Conservation (phyloP, 2,113 vertebrate genomes). For the Castor canadensis region DNA sequence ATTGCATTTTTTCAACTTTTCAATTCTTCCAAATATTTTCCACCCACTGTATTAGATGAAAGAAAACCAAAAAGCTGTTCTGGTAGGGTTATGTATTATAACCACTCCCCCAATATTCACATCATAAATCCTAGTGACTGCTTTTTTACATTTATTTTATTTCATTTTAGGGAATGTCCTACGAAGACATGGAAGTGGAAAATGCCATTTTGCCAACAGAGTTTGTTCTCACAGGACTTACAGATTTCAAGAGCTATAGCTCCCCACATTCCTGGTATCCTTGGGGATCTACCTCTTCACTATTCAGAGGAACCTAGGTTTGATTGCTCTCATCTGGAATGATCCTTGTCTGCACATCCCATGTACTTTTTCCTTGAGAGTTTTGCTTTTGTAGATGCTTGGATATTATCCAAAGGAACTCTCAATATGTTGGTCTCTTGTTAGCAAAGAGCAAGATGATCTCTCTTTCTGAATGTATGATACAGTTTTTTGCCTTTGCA, state of each 20-base stretch:
- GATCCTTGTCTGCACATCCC: conserved; percentile 53
- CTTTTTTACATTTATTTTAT: not conserved
- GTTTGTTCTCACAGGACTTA: conserved; percentile 64
- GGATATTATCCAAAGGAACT: conserved; percentile 51
- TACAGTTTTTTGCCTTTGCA: conserved; percentile 51
- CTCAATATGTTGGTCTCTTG: conserved; percentile 53
- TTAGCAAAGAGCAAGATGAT: conserved; percentile 43
- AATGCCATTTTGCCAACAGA: conserved; percentile 48
- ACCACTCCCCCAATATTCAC: not conserved
- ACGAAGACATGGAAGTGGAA: conserved; percentile 13
- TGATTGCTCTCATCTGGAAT: conserved; percentile 53
- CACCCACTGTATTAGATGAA: not conserved
- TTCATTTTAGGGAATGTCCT: conserved; percentile 12
- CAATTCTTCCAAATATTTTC: not conserved
- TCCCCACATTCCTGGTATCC: conserved; percentile 45
- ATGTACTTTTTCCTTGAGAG: conserved; percentile 66
- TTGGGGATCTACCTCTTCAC: conserved; percentile 56
- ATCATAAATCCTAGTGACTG: not conserved
- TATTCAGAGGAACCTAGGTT: conserved; percentile 44
- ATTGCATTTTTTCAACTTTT: not conserved
- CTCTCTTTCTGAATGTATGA: conserved; percentile 52
- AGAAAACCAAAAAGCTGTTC: not conserved
- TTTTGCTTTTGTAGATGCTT: conserved; percentile 64
- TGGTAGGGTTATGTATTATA: not conserved
- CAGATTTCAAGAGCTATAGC: not conserved